Evolutionary conservation across 2,797 vertebrate species (phyloP).

Genomic region (Myripristis murdjan): DNA sequence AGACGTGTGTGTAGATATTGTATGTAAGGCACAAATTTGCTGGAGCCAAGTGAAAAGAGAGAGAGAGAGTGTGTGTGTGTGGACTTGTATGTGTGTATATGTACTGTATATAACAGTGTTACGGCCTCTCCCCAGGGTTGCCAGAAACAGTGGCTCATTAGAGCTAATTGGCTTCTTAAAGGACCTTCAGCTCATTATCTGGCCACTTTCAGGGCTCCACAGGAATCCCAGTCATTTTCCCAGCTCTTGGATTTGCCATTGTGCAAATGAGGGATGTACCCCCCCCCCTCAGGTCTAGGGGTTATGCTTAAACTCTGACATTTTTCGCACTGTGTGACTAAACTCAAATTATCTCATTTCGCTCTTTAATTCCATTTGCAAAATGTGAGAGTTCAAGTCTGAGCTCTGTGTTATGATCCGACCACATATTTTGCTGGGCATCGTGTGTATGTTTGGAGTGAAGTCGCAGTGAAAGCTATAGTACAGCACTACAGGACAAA

Average conservation of each 20-base stretch:
- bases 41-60: conserved; percentile 10
- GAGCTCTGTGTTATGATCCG: background rate
- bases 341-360: conserved; percentile 1
- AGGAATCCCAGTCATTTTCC: conserved; percentile 11
- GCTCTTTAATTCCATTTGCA: background rate
- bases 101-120: background rate
- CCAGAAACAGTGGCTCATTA: conserved; percentile 50
- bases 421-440: background rate
- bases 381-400: conserved; percentile 2
- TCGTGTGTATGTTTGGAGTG: background rate
- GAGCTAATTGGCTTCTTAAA: conserved; percentile 68
- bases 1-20: background rate
- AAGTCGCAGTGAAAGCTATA: no score
- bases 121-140: conserved; percentile 23
- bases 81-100: conserved; percentile 6
- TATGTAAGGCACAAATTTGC: conserved; percentile 14
- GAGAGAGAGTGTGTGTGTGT: background rate
- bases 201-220: conserved; percentile 11
- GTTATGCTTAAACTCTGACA: conserved; percentile 5
- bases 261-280: conserved; percentile 24
- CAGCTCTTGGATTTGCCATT: conserved; percentile 22
- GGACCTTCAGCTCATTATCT: conserved; percentile 60
- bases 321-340: background rate
- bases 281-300: background rate
- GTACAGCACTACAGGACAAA: no score